Conservation (phyloP, 1,140 invertebrate species). For the Rhizoglyphus robini region DNA sequence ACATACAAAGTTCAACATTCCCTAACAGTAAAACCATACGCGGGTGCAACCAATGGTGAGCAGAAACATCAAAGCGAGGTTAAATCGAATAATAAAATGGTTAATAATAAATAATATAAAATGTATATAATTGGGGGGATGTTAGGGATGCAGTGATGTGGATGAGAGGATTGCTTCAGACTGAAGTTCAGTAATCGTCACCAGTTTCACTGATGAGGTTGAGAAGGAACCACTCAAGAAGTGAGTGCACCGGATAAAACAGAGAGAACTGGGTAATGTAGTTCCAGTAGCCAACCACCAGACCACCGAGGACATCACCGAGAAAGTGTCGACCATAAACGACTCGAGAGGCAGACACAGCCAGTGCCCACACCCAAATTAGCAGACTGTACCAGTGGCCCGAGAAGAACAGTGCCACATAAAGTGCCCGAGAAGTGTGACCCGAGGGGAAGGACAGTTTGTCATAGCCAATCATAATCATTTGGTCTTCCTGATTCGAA, state of each 20-base stretch:
- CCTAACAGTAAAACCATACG: too few relatives aligned
- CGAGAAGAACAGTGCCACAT: conserved; percentile 47
- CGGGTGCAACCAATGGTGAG: too few relatives aligned
- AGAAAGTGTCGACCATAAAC: conserved; percentile 69
- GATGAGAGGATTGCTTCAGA: too few relatives aligned
- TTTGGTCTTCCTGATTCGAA: conserved; percentile 47
- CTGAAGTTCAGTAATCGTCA: too few relatives aligned
- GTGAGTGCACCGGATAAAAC: conserved; percentile 9
- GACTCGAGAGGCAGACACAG: conserved; percentile 62
- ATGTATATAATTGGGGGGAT: too few relatives aligned
- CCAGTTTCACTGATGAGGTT: too few relatives aligned
- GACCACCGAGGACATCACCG: conserved; percentile 64
- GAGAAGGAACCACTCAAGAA: conserved; percentile 8
- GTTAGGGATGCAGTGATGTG: too few relatives aligned
- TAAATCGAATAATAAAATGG: too few relatives aligned
- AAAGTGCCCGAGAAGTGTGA: conserved; percentile 70
- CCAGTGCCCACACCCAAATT: conserved; percentile 54
- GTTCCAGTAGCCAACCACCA: conserved; percentile 56
- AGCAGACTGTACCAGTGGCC: conserved; percentile 38
- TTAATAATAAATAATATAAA: too few relatives aligned
- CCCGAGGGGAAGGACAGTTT: conserved; percentile 93
- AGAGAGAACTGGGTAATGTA: conserved; percentile 19
- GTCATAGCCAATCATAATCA: conserved; percentile 52
- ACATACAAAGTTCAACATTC: too few relatives aligned
- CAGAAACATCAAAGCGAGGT: too few relatives aligned